phyloP scores from a whole-genome alignment of 53 echinoderm and acorn worm species.

The Holothuria leucospilota region DNA sequence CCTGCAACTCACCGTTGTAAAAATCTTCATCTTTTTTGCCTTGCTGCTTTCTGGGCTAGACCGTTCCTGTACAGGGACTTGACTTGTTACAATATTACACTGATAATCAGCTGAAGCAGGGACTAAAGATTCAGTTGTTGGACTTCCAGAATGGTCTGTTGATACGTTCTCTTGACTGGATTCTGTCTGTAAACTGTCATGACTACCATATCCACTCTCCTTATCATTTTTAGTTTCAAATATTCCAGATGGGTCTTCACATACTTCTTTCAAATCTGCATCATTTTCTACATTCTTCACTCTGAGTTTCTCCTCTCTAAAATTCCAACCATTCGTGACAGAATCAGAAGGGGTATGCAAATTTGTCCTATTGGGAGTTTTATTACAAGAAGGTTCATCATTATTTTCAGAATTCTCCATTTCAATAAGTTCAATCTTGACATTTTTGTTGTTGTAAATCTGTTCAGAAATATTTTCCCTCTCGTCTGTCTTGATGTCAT shows the following conservation, averaged over 20 bases:
- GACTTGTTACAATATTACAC: background rate
- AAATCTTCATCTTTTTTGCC: constrained; percentile 16
- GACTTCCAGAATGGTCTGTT: no score
- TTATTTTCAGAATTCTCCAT: background rate
- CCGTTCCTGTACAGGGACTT: background rate
- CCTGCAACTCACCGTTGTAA: background rate
- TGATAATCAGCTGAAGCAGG: background rate
- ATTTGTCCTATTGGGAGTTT: background rate
- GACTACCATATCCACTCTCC: constrained; percentile 45
- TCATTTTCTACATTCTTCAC: background rate
- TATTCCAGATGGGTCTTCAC: background rate
- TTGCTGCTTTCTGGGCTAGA: no score
- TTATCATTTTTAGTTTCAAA: constrained; percentile 9
- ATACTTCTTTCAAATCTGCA: background rate
- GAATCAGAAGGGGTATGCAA: no score
- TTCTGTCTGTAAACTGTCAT: constrained; percentile 25
- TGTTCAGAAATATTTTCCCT: no score
- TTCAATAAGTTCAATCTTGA: background rate
- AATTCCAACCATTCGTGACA: no score
- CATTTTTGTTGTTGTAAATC: background rate
- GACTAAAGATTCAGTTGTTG: no score
- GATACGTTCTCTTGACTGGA: constrained; percentile 3
- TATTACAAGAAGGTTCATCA: background rate
- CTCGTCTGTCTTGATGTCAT: no score
- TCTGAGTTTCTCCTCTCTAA: no score